phyloP scores from a whole-genome alignment of 2,888 invertebrate genomes.

The Polyploca ridens region DNA sequence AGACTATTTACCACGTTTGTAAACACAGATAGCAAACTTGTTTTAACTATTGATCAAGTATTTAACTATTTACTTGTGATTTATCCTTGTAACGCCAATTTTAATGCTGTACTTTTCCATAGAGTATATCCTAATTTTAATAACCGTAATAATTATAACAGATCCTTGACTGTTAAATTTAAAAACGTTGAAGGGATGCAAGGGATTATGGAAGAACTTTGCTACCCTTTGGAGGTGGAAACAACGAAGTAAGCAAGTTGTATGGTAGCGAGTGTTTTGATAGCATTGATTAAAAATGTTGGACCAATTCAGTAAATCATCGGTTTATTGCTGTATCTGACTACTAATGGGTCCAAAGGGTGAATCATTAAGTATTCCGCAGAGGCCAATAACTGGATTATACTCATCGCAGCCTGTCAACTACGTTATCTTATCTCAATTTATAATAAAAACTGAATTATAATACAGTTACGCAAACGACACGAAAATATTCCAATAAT shows the following conservation, averaged over 20 bases:
- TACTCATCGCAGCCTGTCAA: neutral
- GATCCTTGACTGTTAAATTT: neutral
- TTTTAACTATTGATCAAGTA: constrained; percentile 6
- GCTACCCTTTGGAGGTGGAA: neutral
- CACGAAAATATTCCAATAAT: too few species aligned
- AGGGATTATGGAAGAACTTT: neutral
- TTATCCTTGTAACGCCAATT: neutral
- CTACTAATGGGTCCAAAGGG: neutral
- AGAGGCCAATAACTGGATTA: neutral
- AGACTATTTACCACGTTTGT: neutral
- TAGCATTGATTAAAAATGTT: neutral
- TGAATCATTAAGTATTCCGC: neutral
- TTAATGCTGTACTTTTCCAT: neutral
- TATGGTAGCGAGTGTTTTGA: neutral
- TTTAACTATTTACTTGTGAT: neutral
- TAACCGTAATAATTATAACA: neutral
- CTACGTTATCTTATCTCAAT: constrained; percentile 1
- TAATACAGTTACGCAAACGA: neutral
- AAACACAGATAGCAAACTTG: neutral
- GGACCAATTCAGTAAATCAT: neutral
- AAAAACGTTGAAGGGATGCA: neutral
- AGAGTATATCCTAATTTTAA: neutral
- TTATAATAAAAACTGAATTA: neutral
- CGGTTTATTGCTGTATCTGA: constrained; percentile 1
- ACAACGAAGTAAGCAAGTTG: too few species aligned